Percentiles rank a stretch among this genome's conserved stretches.
These are phyloP conservation scores for Leiothrix lutea DNA, from an alignment of 2,113 vertebrate species.

Conservation along the genomic window DNA sequence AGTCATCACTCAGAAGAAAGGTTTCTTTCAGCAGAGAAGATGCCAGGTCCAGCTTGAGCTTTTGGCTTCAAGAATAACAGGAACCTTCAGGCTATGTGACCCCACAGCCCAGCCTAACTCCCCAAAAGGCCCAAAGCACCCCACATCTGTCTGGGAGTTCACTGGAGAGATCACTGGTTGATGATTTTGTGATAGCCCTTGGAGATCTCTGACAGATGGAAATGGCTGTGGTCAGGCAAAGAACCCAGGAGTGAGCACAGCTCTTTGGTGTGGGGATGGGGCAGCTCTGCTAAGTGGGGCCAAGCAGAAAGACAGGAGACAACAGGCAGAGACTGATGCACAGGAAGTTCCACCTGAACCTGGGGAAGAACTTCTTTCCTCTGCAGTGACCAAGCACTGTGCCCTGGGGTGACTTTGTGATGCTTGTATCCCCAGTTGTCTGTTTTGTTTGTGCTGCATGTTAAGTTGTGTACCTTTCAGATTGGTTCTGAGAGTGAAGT, in stretches of 20 bases:
- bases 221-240: background rate
- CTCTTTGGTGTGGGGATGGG: background rate
- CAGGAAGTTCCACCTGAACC: background rate
- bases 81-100: background rate
- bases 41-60: background rate
- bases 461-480: too few species aligned
- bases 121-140: background rate
- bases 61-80: background rate
- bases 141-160: background rate
- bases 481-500: too few species aligned
- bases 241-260: background rate
- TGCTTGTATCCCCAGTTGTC: too few species aligned
- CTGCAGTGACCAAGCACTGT: background rate
- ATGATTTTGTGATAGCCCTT: background rate
- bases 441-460: too few species aligned
- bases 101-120: background rate
- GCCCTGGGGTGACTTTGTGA: too few species aligned
- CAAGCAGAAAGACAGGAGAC: background rate
- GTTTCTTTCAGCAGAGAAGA: background rate
- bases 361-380: background rate
- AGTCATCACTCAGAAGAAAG: background rate
- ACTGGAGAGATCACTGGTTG: fast-evolving
- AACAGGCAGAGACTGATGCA: background rate
- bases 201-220: background rate
- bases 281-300: background rate